Conservation (phyloP, 2,797 vertebrate species). For the Xiphophorus birchmanni region DNA sequence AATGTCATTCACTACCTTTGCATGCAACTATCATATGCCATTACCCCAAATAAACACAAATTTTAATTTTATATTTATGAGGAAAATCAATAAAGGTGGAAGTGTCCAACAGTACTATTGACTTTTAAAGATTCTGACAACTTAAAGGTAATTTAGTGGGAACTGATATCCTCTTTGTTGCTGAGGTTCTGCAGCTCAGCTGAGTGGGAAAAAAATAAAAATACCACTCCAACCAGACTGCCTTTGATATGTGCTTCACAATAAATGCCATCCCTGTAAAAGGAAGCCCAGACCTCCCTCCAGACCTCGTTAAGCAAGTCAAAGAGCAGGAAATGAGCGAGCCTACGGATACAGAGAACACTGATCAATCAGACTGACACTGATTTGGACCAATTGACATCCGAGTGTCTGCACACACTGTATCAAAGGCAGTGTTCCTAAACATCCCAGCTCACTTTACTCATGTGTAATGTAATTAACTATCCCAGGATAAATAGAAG, state of each 20-base stretch:
- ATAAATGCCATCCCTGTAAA: conserved; percentile 50
- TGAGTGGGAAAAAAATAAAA: conserved; percentile 5
- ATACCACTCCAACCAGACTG: conserved; percentile 16
- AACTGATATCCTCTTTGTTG: conserved; percentile 28
- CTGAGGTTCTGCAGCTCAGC: background rate
- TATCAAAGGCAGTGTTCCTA: conserved; percentile 49
- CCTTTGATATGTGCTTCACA: conserved; percentile 38
- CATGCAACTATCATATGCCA: background rate
- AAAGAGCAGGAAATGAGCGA: conserved; percentile 67
- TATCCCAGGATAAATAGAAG: conserved; percentile 61
- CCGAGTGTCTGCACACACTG: conserved; percentile 40
- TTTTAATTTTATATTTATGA: background rate
- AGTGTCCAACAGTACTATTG: background rate
- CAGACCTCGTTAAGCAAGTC: conserved; percentile 63
- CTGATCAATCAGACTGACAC: conserved; percentile 67
- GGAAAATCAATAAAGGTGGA: background rate
- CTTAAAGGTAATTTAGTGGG: conserved; percentile 7
- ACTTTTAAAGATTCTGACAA: conserved; percentile 2
- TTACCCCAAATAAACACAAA: background rate
- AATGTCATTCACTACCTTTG: background rate
- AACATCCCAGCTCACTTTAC: conserved; percentile 47
- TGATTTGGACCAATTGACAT: conserved; percentile 63
- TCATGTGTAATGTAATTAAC: conserved; percentile 63
- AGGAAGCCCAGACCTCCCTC: conserved; percentile 56
- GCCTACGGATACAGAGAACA: conserved; percentile 56